phyloP scores from a whole-genome alignment of 2,797 vertebrate species.

The Selene dorsalis region DNA sequence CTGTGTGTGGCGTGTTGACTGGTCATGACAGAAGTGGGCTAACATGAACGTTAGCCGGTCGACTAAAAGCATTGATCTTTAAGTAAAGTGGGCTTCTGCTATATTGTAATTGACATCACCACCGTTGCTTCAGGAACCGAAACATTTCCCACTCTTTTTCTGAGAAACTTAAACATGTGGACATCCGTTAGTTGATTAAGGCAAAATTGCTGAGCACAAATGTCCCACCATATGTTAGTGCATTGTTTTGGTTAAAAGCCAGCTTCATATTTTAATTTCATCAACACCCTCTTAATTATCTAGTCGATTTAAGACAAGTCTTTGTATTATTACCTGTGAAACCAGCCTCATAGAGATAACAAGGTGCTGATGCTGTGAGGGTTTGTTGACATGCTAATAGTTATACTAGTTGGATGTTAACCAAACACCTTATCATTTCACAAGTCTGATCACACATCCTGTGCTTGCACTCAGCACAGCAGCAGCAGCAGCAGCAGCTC shows the following conservation, averaged over 20 bases:
- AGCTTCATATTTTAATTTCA: background rate
- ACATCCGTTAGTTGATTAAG: background rate
- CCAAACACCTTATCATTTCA: background rate
- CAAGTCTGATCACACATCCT: background rate
- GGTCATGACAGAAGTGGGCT: slow-evolving; percentile 20
- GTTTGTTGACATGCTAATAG: background rate
- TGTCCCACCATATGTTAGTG: background rate
- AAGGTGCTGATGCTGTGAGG: background rate
- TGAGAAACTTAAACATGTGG: background rate
- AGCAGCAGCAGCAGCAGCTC: too few species aligned
- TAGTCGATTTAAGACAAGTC: background rate
- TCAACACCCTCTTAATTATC: background rate
- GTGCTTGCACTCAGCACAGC: background rate
- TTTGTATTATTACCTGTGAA: background rate
- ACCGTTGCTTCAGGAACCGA: too few species aligned
- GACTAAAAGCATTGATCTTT: slow-evolving; percentile 12
- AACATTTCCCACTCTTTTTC: background rate
- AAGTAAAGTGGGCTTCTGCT: background rate
- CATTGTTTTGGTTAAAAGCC: background rate
- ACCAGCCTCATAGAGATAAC: background rate
- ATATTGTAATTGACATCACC: background rate
- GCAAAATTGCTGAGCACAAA: too few species aligned
- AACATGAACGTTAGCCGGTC: slow-evolving; percentile 33
- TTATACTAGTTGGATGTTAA: background rate
- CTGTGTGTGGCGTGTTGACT: slow-evolving; percentile 19